These are phyloP conservation scores for Tetraneura akinire DNA, from an alignment of 1,140 invertebrate genomes.

Conservation along the genomic window DNA sequence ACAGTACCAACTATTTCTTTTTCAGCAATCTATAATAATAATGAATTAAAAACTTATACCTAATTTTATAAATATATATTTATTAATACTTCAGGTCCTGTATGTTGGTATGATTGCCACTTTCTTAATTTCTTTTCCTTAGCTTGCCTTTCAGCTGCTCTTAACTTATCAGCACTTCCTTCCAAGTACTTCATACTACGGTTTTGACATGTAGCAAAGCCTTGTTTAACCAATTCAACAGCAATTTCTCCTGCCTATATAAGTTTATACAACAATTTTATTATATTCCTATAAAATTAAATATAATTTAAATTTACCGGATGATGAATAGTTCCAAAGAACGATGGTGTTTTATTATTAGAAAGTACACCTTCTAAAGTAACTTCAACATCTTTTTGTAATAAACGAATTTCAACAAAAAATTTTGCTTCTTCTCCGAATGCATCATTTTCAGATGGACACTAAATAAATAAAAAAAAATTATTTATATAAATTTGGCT, in stretches of 20 bases:
- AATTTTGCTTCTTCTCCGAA: slow-evolving; percentile 79
- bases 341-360: slow-evolving; percentile 68
- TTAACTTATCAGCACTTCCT: slow-evolving; percentile 72
- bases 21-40: slow-evolving; percentile 57
- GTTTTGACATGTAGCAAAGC: slow-evolving; percentile 95
- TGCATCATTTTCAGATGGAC: slow-evolving; percentile 58
- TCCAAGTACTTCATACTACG: slow-evolving; percentile 92
- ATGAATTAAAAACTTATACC: not conserved
- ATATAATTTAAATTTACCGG: slow-evolving; percentile 66
- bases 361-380: slow-evolving; percentile 89
- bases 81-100: slow-evolving; percentile 54
- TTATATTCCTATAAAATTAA: no score
- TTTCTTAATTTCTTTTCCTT: slow-evolving; percentile 84
- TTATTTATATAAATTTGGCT: no score
- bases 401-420: slow-evolving; percentile 86
- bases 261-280: slow-evolving; percentile 50
- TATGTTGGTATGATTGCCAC: slow-evolving; percentile 83
- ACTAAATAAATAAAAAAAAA: slow-evolving; percentile 49
- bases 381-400: slow-evolving; percentile 93
- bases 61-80: not conserved
- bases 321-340: slow-evolving; percentile 92
- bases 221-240: slow-evolving; percentile 84
- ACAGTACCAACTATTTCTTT: slow-evolving; percentile 85
- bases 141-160: slow-evolving; percentile 81
- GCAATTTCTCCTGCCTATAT: slow-evolving; percentile 88